A percentile compares a stretch with the other conserved stretches of the same genome.
Conservation (phyloP, 2,888 invertebrate genomes). For the Pseudeuparius sepicola region DNA sequence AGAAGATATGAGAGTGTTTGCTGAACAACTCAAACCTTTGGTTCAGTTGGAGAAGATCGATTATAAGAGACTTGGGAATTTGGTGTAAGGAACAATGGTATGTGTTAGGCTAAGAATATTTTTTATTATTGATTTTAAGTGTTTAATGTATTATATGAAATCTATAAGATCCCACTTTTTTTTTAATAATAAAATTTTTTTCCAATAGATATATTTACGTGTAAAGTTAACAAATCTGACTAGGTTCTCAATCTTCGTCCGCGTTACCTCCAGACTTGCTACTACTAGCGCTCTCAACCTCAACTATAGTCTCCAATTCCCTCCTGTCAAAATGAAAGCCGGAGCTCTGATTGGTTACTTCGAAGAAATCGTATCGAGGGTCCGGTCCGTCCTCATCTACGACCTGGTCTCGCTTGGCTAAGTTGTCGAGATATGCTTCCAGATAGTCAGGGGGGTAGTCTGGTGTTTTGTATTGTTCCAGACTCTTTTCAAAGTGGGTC, state of each 20-base stretch:
- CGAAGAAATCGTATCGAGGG: conserved; percentile 8
- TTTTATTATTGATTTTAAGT: conserved; percentile 11
- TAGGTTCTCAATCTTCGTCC: no score
- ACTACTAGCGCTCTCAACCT: conserved; percentile 19
- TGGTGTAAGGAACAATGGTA: conserved; percentile 21
- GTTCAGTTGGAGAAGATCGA: conserved; percentile 90
- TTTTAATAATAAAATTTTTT: no score
- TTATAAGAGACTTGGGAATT: conserved; percentile 58
- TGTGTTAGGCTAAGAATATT: conserved; percentile 8
- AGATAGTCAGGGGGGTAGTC: conserved; percentile 12
- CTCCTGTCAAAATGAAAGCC: neutral
- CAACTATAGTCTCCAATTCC: conserved; percentile 18
- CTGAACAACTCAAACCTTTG: conserved; percentile 85
- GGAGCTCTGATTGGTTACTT: no score
- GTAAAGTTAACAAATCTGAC: no score
- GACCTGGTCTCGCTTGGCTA: no score
- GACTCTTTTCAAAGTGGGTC: no score
- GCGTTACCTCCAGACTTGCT: no score
- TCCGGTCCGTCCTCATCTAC: conserved; percentile 14
- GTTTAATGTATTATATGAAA: conserved; percentile 10
- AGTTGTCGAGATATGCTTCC: conserved; percentile 17
- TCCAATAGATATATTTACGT: no score
- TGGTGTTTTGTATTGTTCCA: neutral
- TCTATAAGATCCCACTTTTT: no score
- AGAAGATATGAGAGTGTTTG: conserved; percentile 91